Percentiles rank a stretch among this genome's conserved stretches.
Conservation (phyloP, 2,797 vertebrate species). For the Pogonophryne albipinna region DNA sequence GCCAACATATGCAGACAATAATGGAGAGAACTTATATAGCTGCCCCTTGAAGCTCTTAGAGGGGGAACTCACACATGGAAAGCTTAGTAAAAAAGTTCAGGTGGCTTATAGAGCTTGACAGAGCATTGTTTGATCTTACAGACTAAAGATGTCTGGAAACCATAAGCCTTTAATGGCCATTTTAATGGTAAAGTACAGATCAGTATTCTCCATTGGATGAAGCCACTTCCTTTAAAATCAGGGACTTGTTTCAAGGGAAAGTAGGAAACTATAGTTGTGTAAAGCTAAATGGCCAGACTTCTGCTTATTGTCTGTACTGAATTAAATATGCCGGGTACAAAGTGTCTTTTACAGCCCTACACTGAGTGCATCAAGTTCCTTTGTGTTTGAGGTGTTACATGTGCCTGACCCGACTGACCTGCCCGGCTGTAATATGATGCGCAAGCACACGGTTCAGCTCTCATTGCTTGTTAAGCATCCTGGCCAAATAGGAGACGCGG, state of each 20-base stretch:
- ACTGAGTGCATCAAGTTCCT: background rate
- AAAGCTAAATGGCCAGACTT: constrained; percentile 8
- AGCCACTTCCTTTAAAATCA: constrained; percentile 6
- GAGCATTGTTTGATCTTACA: constrained; percentile 64
- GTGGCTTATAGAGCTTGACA: constrained; percentile 42
- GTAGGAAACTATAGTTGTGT: constrained; percentile 44
- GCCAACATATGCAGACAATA: constrained; percentile 76
- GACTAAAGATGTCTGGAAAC: constrained; percentile 63
- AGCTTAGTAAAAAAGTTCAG: constrained; percentile 45
- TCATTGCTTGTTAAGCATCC: constrained; percentile 64
- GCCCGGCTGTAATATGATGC: constrained; percentile 61
- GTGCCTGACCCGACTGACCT: constrained; percentile 49
- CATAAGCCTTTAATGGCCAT: constrained; percentile 48
- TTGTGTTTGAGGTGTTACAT: constrained; percentile 49
- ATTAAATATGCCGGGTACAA: background rate
- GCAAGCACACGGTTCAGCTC: constrained; percentile 48
- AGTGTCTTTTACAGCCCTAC: background rate
- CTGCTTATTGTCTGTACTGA: background rate
- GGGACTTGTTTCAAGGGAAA: constrained; percentile 4
- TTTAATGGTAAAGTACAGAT: constrained; percentile 43
- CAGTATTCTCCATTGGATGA: constrained; percentile 14
- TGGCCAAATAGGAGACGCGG: constrained; percentile 62
- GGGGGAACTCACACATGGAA: constrained; percentile 69
- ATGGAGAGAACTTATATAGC: constrained; percentile 67
- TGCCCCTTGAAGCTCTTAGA: constrained; percentile 57